Evolutionary conservation across 2,888 invertebrate species (phyloP).

Genomic region (Uropetala carovei): DNA sequence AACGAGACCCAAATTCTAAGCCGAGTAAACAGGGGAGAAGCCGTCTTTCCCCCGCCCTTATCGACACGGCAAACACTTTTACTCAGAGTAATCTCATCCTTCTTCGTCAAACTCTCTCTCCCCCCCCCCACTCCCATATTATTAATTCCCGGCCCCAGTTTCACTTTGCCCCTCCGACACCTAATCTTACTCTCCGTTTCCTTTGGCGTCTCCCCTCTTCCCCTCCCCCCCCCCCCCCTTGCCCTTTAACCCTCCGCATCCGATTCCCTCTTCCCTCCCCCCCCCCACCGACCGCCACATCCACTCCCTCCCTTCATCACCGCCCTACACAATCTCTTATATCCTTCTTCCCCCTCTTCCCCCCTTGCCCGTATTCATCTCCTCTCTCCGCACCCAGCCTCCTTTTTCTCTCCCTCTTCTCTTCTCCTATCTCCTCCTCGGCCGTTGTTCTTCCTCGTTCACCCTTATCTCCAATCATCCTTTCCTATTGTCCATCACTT

Average conservation of each 20-base stretch:
- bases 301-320: neutral
- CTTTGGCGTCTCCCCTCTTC: neutral
- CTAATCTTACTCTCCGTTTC: neutral
- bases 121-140: neutral
- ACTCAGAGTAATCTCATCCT: constrained; percentile 40
- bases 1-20: constrained; percentile 51
- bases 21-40: neutral
- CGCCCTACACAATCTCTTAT: neutral
- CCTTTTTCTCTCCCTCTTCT: no score
- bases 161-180: neutral
- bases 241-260: no score
- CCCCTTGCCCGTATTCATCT: neutral
- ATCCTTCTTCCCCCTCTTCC: neutral
- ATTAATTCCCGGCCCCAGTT: neutral
- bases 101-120: constrained; percentile 20
- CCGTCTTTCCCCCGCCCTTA: neutral
- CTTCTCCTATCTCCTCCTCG: neutral
- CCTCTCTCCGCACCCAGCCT: no score
- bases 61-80: constrained; percentile 61
- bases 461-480: neutral
- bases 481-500: neutral
- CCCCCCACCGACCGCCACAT: neutral
- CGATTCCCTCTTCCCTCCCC: no score
- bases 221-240: neutral
- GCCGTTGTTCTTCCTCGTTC: neutral